Evolutionary conservation across 2,888 invertebrate genomes (phyloP).

Genomic region (Acleris sparsana): DNA sequence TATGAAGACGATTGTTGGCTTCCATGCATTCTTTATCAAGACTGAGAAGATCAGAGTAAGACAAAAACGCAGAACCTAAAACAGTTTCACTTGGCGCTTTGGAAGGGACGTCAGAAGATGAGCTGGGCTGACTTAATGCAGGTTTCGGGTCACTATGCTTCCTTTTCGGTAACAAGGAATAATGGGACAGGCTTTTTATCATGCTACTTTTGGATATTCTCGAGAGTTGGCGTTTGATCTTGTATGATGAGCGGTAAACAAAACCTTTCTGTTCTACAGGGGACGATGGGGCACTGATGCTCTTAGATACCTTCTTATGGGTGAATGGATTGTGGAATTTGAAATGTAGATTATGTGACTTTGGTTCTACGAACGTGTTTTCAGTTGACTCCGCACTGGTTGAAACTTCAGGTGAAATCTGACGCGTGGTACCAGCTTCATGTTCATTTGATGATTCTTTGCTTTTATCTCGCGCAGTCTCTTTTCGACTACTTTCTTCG

Average conservation of each 20-base stretch:
- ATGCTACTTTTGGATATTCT: constrained; percentile 74
- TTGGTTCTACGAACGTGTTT: constrained; percentile 60
- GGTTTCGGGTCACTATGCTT: constrained; percentile 58
- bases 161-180: constrained; percentile 71
- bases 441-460: constrained; percentile 20
- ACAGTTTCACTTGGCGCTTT: constrained; percentile 78
- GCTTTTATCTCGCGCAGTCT: constrained; percentile 35
- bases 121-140: constrained; percentile 68
- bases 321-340: constrained; percentile 75
- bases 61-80: constrained; percentile 80
- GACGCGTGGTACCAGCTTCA: constrained; percentile 25
- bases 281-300: constrained; percentile 75
- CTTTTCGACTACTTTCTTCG: constrained; percentile 6
- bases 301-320: constrained; percentile 67
- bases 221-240: constrained; percentile 69
- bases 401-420: constrained; percentile 14
- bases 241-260: constrained; percentile 73
- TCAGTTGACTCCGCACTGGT: constrained; percentile 40
- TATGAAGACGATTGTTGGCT: constrained; percentile 58
- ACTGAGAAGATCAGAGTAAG: constrained; percentile 71
- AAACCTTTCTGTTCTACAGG: constrained; percentile 72
- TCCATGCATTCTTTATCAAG: constrained; percentile 64
- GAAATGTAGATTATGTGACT: constrained; percentile 58
- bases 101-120: constrained; percentile 68
- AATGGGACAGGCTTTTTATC: constrained; percentile 78